Percentiles rank a stretch among this genome's conserved stretches.
phyloP scores from a whole-genome alignment of 1,140 invertebrate genomes.

The Drosophila bipectinata region DNA sequence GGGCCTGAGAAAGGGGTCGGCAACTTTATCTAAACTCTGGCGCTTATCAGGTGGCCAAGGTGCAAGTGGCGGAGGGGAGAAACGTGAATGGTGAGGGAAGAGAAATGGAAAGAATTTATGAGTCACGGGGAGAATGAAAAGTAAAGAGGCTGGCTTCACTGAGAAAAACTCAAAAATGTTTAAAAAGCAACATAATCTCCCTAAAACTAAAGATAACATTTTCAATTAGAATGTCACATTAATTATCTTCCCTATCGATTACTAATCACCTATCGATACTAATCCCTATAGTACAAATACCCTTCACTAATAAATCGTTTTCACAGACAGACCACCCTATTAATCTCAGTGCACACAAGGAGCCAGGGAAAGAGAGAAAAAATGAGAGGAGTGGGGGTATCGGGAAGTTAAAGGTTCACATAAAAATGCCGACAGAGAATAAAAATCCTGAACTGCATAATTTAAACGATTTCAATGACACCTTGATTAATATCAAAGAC shows the following conservation, averaged over 20 bases:
- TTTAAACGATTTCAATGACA: conserved; percentile 84
- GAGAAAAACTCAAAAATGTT: conserved; percentile 13
- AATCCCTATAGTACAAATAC: too few relatives aligned
- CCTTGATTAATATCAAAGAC: conserved; percentile 83
- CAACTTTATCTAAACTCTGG: conserved; percentile 73
- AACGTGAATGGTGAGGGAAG: conserved; percentile 16
- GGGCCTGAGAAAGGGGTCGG: conserved; percentile 25
- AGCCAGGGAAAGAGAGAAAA: neutral
- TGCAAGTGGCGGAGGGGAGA: conserved; percentile 12
- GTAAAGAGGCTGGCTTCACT: conserved; percentile 45
- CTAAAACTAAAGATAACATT: neutral
- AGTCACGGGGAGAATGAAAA: conserved; percentile 53
- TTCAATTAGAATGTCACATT: neutral
- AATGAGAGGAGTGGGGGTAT: neutral
- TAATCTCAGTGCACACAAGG: conserved; percentile 14
- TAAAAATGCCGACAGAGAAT: conserved; percentile 68
- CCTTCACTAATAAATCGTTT: too few relatives aligned
- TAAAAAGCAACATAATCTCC: neutral
- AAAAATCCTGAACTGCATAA: conserved; percentile 74
- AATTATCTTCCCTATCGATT: neutral
- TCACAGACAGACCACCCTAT: neutral
- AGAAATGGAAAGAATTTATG: conserved; percentile 51
- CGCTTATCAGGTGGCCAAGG: conserved; percentile 63
- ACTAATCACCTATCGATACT: too few relatives aligned
- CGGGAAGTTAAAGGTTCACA: conserved; percentile 57